Conservation (phyloP, 2,113 vertebrate genomes). For the Oceanodroma tethys region DNA sequence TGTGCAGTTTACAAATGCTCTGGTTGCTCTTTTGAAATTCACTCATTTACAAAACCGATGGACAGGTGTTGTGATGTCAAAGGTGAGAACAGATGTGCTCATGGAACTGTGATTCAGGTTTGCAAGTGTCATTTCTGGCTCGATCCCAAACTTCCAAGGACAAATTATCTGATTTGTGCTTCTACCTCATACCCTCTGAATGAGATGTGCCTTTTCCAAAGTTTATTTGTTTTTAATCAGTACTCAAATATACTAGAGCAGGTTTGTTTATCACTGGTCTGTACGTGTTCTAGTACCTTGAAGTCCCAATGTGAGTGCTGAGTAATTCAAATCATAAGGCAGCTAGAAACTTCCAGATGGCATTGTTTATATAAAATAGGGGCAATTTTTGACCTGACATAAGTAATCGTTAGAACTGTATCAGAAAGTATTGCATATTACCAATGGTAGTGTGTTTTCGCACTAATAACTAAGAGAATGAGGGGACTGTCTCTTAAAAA, state of each 20-base stretch:
- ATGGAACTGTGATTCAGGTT: background rate
- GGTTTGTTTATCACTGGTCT: background rate
- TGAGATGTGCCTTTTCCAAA: background rate
- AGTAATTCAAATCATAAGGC: background rate
- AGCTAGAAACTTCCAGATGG: background rate
- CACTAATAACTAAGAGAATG: background rate
- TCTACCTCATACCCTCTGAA: background rate
- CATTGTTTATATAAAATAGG: background rate
- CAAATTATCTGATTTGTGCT: background rate
- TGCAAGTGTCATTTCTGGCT: background rate
- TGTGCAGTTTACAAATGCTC: background rate
- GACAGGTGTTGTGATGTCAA: background rate
- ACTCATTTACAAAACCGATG: background rate
- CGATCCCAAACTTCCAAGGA: background rate
- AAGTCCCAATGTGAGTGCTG: background rate
- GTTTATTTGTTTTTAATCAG: background rate
- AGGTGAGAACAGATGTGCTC: background rate
- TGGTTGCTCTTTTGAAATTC: background rate
- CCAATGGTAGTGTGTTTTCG: background rate
- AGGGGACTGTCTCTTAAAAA: background rate
- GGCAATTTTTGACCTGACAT: background rate
- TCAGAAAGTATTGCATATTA: background rate
- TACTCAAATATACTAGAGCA: background rate
- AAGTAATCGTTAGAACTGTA: background rate
- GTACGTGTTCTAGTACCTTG: background rate